Conservation (phyloP, 2,797 vertebrate species). For the Pangasius larnaudii region DNA sequence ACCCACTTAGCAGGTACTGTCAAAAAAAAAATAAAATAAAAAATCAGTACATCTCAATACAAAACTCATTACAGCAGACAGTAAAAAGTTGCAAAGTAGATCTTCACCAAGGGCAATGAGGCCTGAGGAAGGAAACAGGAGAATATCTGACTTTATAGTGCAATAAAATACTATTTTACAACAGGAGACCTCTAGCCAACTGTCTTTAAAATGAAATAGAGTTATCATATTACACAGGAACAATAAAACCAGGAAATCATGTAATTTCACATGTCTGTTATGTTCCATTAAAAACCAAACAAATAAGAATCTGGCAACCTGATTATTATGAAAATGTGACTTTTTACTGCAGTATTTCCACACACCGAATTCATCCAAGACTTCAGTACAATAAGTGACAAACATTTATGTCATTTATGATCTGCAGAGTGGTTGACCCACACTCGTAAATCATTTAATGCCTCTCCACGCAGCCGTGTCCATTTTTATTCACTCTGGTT, state of each 20-base stretch:
- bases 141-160: slow-evolving; percentile 58
- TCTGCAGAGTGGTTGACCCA: neutral
- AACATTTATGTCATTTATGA: slow-evolving; percentile 8
- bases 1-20: neutral
- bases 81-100: slow-evolving; percentile 39
- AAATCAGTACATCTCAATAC: neutral
- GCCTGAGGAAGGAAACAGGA: slow-evolving; percentile 49
- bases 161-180: slow-evolving; percentile 56
- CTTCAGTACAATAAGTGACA: neutral
- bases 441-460: slow-evolving; percentile 11
- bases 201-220: slow-evolving; percentile 39
- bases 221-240: slow-evolving; percentile 3
- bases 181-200: slow-evolving; percentile 38
- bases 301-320: neutral
- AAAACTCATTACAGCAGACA: neutral
- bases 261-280: neutral
- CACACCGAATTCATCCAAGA: neutral
- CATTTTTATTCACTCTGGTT: slow-evolving; percentile 26
- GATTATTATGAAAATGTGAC: neutral
- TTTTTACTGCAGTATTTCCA: neutral
- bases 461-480: neutral
- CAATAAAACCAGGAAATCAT: slow-evolving; percentile 8
- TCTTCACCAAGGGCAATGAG: slow-evolving; percentile 48
- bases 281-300: neutral
- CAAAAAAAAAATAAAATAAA: neutral